These are phyloP conservation scores for Pyrgus malvae DNA, from an alignment of 2,888 invertebrate genomes.

Conservation along the genomic window DNA sequence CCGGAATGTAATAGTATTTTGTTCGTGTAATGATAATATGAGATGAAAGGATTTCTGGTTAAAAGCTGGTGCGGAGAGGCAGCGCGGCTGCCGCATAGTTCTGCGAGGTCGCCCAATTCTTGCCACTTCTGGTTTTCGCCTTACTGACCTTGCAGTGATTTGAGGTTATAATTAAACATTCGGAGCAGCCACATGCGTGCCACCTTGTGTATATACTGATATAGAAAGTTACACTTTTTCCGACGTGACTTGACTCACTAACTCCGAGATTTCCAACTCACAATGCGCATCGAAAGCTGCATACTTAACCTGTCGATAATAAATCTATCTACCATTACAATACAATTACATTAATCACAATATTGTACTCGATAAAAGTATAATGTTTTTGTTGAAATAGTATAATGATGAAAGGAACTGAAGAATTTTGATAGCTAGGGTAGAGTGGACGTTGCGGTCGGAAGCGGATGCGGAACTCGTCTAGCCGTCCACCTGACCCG, in stretches of 20 bases:
- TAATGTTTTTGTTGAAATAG: too few relatives aligned
- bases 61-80: conserved; percentile 34
- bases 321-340: too few relatives aligned
- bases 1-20: background rate
- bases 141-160: conserved; percentile 64
- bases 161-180: conserved; percentile 68
- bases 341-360: too few relatives aligned
- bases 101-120: conserved; percentile 65
- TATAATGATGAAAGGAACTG: too few relatives aligned
- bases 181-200: conserved; percentile 47
- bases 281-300: conserved; percentile 31
- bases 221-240: conserved; percentile 71
- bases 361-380: too few relatives aligned
- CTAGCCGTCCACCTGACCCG: conserved; percentile 52
- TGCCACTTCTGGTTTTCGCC: conserved; percentile 66
- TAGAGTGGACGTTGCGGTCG: conserved; percentile 53
- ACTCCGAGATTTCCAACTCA: conserved; percentile 31
- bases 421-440: too few relatives aligned
- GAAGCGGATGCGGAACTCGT: conserved; percentile 72
- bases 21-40: background rate
- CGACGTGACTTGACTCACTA: conserved; percentile 58
- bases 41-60: conserved; percentile 35
- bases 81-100: conserved; percentile 52
- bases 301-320: conserved; percentile 11
- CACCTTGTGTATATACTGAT: conserved; percentile 36